Conservation (phyloP, 1,140 invertebrate species). For the Bemisia tabaci region DNA sequence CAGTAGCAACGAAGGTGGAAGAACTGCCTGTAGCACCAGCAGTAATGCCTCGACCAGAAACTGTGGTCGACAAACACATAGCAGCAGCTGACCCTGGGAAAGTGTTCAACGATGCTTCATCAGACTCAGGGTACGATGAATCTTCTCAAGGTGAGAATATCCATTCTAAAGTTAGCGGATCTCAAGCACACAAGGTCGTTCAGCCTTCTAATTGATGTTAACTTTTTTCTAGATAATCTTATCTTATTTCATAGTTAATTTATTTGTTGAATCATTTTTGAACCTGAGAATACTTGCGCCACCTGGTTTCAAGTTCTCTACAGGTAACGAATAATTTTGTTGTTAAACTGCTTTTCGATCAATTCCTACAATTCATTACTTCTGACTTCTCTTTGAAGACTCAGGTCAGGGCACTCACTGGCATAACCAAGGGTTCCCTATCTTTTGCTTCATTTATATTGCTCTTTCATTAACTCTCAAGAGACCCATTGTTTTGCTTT, state of each 20-base stretch:
- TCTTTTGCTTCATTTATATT: no score
- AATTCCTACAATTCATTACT: not conserved
- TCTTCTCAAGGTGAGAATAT: conserved; percentile 34
- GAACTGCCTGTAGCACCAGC: not conserved
- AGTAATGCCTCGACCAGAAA: conserved; percentile 8
- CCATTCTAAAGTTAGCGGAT: conserved; percentile 12
- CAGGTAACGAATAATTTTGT: not conserved
- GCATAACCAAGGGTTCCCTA: no score
- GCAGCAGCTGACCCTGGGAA: conserved; percentile 22
- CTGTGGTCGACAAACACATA: not conserved
- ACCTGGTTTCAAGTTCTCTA: no score
- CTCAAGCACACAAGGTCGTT: not conserved
- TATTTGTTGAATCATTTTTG: no score
- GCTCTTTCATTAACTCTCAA: no score
- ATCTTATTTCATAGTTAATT: not conserved
- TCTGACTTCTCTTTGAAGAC: not conserved
- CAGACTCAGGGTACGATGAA: conserved; percentile 48
- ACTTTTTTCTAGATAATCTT: not conserved
- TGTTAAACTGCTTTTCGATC: not conserved
- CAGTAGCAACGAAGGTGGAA: not conserved
- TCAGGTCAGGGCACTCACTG: no score
- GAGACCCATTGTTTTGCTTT: no score
- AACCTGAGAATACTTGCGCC: no score
- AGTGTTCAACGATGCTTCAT: conserved; percentile 42
- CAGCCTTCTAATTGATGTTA: not conserved